Conservation (phyloP, 1,140 invertebrate species). For the Diorhabda sublineata region DNA sequence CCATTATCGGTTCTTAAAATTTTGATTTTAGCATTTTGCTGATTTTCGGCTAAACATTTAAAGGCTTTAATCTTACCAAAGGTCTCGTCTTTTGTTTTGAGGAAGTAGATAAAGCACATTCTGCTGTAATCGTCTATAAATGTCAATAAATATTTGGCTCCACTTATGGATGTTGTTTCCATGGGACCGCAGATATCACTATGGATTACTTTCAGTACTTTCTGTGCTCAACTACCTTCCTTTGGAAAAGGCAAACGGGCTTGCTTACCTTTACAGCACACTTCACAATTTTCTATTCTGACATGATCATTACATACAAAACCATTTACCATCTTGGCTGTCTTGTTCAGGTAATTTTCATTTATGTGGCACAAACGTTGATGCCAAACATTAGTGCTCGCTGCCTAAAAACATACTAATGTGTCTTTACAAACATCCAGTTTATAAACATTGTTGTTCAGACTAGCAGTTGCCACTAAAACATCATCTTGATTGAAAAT, state of each 20-base stretch:
- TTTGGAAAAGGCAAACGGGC: slow-evolving; percentile 32
- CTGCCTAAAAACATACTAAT: slow-evolving; percentile 24
- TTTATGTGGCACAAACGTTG: slow-evolving; percentile 37
- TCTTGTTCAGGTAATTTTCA: slow-evolving; percentile 22
- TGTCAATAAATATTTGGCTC: slow-evolving; percentile 43
- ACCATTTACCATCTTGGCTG: slow-evolving; percentile 27
- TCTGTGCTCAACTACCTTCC: slow-evolving; percentile 23
- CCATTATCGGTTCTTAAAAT: slow-evolving; percentile 33
- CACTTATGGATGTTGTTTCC: slow-evolving; percentile 36
- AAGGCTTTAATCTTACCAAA: slow-evolving; percentile 35
- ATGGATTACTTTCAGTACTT: slow-evolving; percentile 38
- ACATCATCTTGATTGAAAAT: slow-evolving; percentile 26
- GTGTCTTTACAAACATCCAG: slow-evolving; percentile 24
- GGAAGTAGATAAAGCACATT: slow-evolving; percentile 43
- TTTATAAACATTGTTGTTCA: slow-evolving; percentile 35
- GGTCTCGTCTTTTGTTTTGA: slow-evolving; percentile 39
- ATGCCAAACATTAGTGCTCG: slow-evolving; percentile 28
- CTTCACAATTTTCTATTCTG: slow-evolving; percentile 29
- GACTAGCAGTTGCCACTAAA: slow-evolving; percentile 26
- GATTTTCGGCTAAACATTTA: slow-evolving; percentile 35
- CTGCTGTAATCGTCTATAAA: slow-evolving; percentile 45
- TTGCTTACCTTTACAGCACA: slow-evolving; percentile 41
- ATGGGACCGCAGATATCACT: slow-evolving; percentile 39
- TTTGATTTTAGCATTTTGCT: slow-evolving; percentile 38
- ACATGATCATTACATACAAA: slow-evolving; percentile 20